phyloP scores from a whole-genome alignment of 2,113 vertebrate species.

The Chauna torquata region DNA sequence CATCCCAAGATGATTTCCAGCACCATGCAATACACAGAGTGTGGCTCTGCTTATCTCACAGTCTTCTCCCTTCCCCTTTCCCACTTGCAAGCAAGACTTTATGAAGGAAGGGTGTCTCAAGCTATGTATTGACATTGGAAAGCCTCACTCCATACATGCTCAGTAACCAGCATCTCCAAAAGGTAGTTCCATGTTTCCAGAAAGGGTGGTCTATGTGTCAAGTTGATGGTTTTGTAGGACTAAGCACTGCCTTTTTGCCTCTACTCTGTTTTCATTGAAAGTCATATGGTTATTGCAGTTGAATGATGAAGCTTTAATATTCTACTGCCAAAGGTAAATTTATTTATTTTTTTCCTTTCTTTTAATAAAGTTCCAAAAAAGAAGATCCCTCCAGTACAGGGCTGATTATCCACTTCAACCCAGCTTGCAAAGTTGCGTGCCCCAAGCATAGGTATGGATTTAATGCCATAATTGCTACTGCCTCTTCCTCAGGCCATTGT shows the following conservation, averaged over 20 bases:
- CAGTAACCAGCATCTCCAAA: not conserved
- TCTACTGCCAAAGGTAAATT: not conserved
- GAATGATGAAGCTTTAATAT: not conserved
- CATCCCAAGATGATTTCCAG: not conserved
- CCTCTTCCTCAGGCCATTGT: not conserved
- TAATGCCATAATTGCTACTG: not conserved
- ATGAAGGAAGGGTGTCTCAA: not conserved
- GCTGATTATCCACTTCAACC: not conserved
- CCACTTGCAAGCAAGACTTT: not conserved
- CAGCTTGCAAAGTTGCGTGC: not conserved
- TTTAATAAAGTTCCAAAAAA: not conserved
- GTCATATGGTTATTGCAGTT: not conserved
- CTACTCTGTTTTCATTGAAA: not conserved
- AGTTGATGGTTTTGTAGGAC: rapidly evolving
- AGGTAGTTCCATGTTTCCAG: not conserved
- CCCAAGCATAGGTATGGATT: not conserved
- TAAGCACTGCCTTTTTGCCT: not conserved
- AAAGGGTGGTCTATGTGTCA: not conserved
- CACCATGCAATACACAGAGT: not conserved
- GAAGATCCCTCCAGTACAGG: not conserved
- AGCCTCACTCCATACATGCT: not conserved
- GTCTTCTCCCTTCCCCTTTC: not conserved
- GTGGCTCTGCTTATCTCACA: not conserved
- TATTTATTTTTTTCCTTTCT: not conserved
- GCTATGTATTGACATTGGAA: not conserved